These are phyloP conservation scores for Nasua narica DNA, from an alignment of 2,797 vertebrate genomes.

Conservation along the genomic window DNA sequence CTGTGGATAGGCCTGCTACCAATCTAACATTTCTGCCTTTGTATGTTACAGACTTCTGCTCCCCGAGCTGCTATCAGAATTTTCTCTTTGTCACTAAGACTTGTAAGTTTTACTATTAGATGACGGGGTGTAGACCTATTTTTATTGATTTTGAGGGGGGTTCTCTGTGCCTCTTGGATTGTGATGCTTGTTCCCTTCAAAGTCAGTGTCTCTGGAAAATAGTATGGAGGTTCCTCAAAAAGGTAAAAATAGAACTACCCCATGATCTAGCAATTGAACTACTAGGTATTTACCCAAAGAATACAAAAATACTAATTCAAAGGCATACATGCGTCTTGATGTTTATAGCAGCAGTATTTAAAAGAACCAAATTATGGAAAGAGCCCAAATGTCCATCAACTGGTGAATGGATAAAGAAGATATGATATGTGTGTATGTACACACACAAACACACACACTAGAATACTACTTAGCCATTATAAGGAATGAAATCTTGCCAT, in stretches of 20 bases:
- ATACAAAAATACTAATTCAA: background rate
- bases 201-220: background rate
- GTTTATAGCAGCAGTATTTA: background rate
- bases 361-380: background rate
- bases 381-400: background rate
- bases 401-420: background rate
- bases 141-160: too few species aligned
- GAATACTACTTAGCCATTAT: background rate
- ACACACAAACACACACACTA: too few species aligned
- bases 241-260: background rate
- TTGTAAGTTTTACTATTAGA: too few species aligned
- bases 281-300: background rate
- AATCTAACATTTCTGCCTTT: too few species aligned
- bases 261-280: background rate
- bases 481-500: background rate
- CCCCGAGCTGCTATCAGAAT: too few species aligned
- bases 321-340: background rate
- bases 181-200: too few species aligned
- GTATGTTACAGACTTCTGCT: too few species aligned
- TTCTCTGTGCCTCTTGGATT: too few species aligned
- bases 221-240: background rate
- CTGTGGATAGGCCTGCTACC: too few species aligned
- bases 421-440: background rate
- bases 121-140: too few species aligned
- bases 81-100: too few species aligned